Evolutionary conservation across 2,113 vertebrate genomes (phyloP), one percentile per base, ranked within the genome.

Genomic region (Atlantisia rogersi): DNA sequence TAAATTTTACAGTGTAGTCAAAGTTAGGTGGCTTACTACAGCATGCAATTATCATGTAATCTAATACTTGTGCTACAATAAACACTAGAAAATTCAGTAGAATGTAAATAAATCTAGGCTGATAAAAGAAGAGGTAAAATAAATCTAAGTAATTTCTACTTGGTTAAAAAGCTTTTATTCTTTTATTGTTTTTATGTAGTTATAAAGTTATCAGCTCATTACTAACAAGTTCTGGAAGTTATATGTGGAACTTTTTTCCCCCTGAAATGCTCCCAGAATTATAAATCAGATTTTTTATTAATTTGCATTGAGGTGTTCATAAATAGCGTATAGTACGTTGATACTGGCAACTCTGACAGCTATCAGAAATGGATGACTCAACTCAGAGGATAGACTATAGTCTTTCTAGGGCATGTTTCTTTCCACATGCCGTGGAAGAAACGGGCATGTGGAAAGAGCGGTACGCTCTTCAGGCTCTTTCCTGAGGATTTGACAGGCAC

Each of bases 121-220:
- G 56, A 69, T 90, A 82, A 65, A 89, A 93, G 85, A 82, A 67
- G 65, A 91, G 55, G 53, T 55, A 42, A 95, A 92, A 76, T 85
- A 22, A 8, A 4, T 58, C 5, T 60, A 73, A 78, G 32, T 73
- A 65, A 81, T 89, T 91, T 70, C 19, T 71, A 24, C 15, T 20
- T 62, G 11, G 2, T 88, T 73, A 71, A 91, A 91, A 42, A 26
- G 3, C 1, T 42, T 59, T 53, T 93, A 19, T 71, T 56, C 56
- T 86, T 89, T 64, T 82, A 44, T 35, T 91, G 53, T 82, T 82
- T 46, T 46, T 87, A 12, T 7, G 1, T 81, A 20, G 58, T 70
- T 85, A 73, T 52, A 60, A 90, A 82, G 86, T 58, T 70, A 69
- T 21, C 53, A 87, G 58, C 24, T 88, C 39, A 32, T 75, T 82